These are phyloP conservation scores for Pogonocichla stellata DNA, from an alignment of 2,113 vertebrate genomes.

Conservation along the genomic window DNA sequence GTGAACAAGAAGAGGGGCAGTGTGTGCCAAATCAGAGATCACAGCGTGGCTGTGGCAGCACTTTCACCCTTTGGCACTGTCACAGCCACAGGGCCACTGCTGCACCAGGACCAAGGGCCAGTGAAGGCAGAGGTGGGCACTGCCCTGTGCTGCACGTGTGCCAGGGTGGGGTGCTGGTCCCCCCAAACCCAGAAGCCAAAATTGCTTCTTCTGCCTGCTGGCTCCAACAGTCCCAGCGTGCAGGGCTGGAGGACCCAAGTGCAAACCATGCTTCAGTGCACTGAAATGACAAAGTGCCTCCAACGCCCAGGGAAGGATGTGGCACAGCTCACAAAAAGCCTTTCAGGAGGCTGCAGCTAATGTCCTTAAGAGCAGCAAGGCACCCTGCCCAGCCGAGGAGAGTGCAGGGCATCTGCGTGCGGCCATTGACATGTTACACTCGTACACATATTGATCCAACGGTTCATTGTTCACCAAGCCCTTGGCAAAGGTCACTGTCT, in stretches of 20 bases:
- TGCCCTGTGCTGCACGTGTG: rapidly evolving
- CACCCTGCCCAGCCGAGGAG: background rate
- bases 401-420: background rate
- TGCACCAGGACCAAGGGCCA: rapidly evolving
- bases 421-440: conserved; percentile 40
- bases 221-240: rapidly evolving
- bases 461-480: conserved; percentile 33
- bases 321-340: background rate
- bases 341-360: background rate
- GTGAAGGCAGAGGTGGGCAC: background rate
- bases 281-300: rapidly evolving
- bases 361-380: background rate
- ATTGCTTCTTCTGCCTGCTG: background rate
- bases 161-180: rapidly evolving
- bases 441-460: conserved; percentile 10
- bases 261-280: background rate
- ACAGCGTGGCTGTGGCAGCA: rapidly evolving
- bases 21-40: rapidly evolving
- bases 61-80: rapidly evolving
- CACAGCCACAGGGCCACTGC: rapidly evolving
- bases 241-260: rapidly evolving
- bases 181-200: background rate
- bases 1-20: rapidly evolving
- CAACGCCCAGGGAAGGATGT: rapidly evolving
- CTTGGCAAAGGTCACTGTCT: conserved; percentile 57